A percentile compares a stretch with the other conserved stretches of the same genome.
Evolutionary conservation across 2,113 vertebrate species (phyloP).

Genomic region (Megalops atlanticus): DNA sequence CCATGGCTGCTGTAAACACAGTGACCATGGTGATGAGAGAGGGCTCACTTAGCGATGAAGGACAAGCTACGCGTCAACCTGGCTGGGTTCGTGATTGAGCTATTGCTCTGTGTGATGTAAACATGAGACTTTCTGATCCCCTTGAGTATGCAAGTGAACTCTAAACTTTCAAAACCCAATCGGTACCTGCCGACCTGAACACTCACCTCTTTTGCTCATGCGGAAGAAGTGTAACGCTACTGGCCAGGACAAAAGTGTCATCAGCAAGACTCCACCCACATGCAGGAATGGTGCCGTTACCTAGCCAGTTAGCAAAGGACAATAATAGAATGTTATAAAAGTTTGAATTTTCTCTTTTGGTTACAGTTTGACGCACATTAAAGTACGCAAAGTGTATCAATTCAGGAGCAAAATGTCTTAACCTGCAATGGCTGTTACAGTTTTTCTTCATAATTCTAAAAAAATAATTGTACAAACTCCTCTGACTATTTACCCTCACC

Average conservation of each 20-base stretch:
- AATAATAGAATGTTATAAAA: not conserved
- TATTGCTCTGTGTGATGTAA: not conserved
- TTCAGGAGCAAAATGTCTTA: no score
- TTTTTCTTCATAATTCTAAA: no score
- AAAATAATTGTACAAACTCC: no score
- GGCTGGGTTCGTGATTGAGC: not conserved
- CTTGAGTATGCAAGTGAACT: not conserved
- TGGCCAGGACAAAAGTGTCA: constrained; percentile 82
- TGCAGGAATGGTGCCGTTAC: constrained; percentile 85
- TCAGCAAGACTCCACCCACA: constrained; percentile 70
- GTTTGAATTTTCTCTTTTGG: not conserved
- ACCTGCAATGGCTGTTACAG: not conserved
- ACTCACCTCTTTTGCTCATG: constrained; percentile 77
- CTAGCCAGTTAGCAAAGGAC: constrained; percentile 53
- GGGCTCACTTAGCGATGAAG: not conserved
- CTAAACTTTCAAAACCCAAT: not conserved
- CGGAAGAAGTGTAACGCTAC: constrained; percentile 79
- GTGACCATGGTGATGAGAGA: constrained; percentile 51
- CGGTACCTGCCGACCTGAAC: not conserved
- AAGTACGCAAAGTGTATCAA: no score
- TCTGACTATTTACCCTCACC: no score
- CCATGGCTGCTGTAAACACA: constrained; percentile 45
- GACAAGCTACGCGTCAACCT: not conserved
- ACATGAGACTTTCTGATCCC: not conserved
- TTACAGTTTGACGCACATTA: not conserved